These are phyloP conservation scores for human DNA, from an alignment of 2,113 vertebrate genomes.

Conservation along the genomic window DNA sequence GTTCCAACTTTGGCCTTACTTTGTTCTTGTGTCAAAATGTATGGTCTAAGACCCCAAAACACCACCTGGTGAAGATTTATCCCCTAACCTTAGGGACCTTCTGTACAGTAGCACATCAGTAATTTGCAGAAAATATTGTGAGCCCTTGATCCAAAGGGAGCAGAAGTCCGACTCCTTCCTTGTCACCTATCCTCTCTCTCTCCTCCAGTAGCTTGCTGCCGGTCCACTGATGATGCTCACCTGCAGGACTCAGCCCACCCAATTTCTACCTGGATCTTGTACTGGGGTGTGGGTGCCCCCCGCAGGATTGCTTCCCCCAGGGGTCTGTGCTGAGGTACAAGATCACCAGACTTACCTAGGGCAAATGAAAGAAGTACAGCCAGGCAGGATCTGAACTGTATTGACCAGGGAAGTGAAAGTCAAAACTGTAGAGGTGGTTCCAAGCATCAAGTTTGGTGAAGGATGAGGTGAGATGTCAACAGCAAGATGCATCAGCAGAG, in stretches of 20 bases:
- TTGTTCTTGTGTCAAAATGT: constrained; percentile 52
- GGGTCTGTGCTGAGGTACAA: background rate
- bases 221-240: background rate
- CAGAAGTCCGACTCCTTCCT: background rate
- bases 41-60: background rate
- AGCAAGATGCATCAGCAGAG: background rate
- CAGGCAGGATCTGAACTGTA: background rate
- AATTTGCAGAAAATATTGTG: background rate
- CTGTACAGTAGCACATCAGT: background rate
- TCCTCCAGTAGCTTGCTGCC: background rate
- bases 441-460: background rate
- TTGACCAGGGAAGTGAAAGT: background rate
- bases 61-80: background rate
- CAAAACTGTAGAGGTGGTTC: background rate
- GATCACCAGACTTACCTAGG: background rate
- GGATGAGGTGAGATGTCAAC: background rate
- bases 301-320: background rate
- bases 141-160: background rate
- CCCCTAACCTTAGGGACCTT: background rate
- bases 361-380: background rate
- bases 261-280: background rate
- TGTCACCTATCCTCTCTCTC: background rate
- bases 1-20: constrained; percentile 61
- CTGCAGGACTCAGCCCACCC: background rate
- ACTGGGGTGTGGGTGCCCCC: accelerated